Percentiles rank a stretch among this genome's conserved stretches.
phyloP scores from a whole-genome alignment of 2,888 invertebrate genomes.

The Luperina testacea region DNA sequence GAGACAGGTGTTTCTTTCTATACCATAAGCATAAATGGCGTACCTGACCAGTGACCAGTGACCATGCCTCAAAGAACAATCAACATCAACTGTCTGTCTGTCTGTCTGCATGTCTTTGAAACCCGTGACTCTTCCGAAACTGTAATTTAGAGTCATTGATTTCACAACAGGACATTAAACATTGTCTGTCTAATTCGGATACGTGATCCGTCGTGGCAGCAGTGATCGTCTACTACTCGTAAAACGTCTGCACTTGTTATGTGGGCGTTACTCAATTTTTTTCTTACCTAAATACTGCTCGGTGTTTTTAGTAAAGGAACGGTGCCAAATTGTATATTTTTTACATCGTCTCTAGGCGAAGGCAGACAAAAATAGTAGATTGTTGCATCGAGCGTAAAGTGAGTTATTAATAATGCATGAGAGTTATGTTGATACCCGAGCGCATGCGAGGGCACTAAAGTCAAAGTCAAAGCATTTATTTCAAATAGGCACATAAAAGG shows the following conservation, averaged over 20 bases:
- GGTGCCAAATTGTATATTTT: conserved; percentile 74
- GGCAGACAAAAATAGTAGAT: background rate
- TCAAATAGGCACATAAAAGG: too few relatives aligned
- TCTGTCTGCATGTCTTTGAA: conserved; percentile 53
- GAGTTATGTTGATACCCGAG: too few relatives aligned
- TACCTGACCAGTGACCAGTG: background rate
- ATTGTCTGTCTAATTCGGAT: conserved; percentile 73
- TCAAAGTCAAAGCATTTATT: too few relatives aligned
- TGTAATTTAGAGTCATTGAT: conserved; percentile 79
- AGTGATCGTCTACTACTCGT: conserved; percentile 79
- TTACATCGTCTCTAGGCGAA: conserved; percentile 56
- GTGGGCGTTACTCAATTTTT: conserved; percentile 75
- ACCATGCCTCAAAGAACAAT: conserved; percentile 21
- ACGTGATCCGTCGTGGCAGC: conserved; percentile 78
- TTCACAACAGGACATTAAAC: conserved; percentile 78
- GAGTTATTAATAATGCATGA: too few relatives aligned
- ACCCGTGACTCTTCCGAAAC: conserved; percentile 62
- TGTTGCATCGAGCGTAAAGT: too few relatives aligned
- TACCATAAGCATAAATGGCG: conserved; percentile 39
- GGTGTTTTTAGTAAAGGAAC: conserved; percentile 77
- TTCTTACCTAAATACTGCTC: conserved; percentile 72
- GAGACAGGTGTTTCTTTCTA: conserved; percentile 53
- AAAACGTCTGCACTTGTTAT: conserved; percentile 77
- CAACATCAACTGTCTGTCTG: conserved; percentile 9
- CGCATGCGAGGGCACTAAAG: too few relatives aligned